phyloP scores from a whole-genome alignment of 2,113 vertebrate genomes.

The Phrynosoma platyrhinos region DNA sequence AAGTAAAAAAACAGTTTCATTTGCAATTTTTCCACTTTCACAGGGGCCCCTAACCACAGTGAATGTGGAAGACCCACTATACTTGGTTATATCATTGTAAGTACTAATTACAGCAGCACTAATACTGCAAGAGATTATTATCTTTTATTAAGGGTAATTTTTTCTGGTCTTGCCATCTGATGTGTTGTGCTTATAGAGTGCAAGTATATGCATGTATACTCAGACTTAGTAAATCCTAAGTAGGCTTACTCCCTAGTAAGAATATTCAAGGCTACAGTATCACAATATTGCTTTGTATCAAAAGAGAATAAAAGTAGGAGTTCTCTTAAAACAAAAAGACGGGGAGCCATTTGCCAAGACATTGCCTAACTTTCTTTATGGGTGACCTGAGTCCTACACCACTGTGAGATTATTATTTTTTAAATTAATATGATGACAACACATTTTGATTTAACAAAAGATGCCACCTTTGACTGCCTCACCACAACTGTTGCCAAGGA shows the following conservation, averaged over 20 bases:
- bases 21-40: too few species aligned
- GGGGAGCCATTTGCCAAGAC: not conserved
- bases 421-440: too few species aligned
- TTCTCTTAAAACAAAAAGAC: not conserved
- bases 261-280: not conserved
- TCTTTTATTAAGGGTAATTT: not conserved
- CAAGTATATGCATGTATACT: not conserved
- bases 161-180: not conserved
- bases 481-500: constrained; percentile 64
- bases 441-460: constrained; percentile 39
- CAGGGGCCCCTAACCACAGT: too few species aligned
- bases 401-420: constrained; percentile 40
- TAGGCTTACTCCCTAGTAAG: not conserved
- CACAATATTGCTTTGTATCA: not conserved
- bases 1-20: too few species aligned
- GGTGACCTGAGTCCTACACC: not conserved
- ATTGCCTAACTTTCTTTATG: not conserved
- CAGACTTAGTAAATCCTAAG: not conserved
- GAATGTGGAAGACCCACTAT: too few species aligned
- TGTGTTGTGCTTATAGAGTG: not conserved
- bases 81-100: not conserved
- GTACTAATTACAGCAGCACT: not conserved
- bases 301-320: not conserved
- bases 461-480: constrained; percentile 46
- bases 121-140: not conserved